Percentiles rank a stretch among this genome's conserved stretches.
These are phyloP conservation scores for Etheostoma spectabile DNA, from an alignment of 2,113 vertebrate species.

Conservation along the genomic window DNA sequence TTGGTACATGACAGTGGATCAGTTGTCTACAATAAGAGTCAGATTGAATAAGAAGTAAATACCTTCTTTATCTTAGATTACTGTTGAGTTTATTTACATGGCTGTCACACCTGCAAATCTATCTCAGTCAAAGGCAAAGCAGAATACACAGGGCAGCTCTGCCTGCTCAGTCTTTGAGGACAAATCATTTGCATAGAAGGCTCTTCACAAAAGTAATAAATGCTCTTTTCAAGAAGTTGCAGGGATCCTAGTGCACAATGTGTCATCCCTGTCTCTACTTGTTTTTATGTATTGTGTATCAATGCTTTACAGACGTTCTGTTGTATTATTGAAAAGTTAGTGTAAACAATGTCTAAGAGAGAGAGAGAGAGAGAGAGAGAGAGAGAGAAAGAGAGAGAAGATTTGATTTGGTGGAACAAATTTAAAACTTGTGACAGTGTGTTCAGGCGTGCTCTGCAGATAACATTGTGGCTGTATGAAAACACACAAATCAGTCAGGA, in stretches of 20 bases:
- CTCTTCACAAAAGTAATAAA: neutral
- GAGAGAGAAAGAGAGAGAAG: neutral
- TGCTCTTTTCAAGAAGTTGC: neutral
- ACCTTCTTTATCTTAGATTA: neutral
- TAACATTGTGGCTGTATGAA: constrained; percentile 10
- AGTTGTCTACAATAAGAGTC: neutral
- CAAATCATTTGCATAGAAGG: constrained; percentile 37
- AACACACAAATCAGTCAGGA: neutral
- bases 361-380: neutral
- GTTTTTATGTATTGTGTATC: neutral
- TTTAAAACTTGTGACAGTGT: neutral
- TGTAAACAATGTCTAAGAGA: neutral
- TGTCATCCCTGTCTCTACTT: neutral
- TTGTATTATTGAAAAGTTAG: neutral
- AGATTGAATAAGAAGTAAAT: neutral
- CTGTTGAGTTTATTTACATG: constrained; percentile 25
- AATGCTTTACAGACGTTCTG: neutral
- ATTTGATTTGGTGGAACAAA: neutral
- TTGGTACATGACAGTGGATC: neutral
- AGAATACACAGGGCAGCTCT: neutral
- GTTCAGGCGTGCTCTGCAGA: constrained; percentile 15
- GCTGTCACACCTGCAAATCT: neutral
- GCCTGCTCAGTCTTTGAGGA: neutral
- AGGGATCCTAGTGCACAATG: neutral
- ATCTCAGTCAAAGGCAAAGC: constrained; percentile 14